A percentile compares a stretch with the other conserved stretches of the same genome.
These are phyloP conservation scores for Azorinus chamasolen DNA, from an alignment of 2,888 invertebrate genomes.

Conservation along the genomic window DNA sequence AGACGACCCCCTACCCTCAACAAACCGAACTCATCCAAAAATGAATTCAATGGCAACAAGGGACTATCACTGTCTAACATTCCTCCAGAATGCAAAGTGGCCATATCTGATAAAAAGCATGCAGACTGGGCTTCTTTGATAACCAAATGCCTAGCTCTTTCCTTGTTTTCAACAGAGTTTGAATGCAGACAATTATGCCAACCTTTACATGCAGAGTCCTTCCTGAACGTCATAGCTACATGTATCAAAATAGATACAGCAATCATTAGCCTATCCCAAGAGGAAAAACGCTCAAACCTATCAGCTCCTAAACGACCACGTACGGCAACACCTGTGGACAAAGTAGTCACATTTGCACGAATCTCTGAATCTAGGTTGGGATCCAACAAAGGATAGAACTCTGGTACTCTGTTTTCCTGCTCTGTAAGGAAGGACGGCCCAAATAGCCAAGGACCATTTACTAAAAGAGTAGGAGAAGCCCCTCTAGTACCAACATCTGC, in stretches of 20 bases:
- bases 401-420: neutral
- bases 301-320: neutral
- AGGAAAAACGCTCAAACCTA: constrained; percentile 22
- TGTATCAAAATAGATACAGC: constrained; percentile 16
- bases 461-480: constrained; percentile 3
- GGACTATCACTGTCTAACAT: neutral
- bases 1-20: constrained; percentile 38
- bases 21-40: constrained; percentile 18
- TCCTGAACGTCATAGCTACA: constrained; percentile 23
- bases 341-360: constrained; percentile 4
- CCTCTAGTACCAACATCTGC: constrained; percentile 51
- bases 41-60: constrained; percentile 15
- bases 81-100: neutral
- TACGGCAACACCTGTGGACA: constrained; percentile 9
- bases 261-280: constrained; percentile 16
- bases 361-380: constrained; percentile 26
- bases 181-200: constrained; percentile 27
- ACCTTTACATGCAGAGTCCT: constrained; percentile 1
- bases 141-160: constrained; percentile 2
- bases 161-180: neutral
- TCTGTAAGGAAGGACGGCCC: constrained; percentile 22
- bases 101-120: neutral
- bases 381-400: constrained; percentile 27
- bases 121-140: constrained; percentile 12
- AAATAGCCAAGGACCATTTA: constrained; percentile 35